Evolutionary conservation across 2,888 invertebrate species (phyloP).

Genomic region (Pinctada fucata): DNA sequence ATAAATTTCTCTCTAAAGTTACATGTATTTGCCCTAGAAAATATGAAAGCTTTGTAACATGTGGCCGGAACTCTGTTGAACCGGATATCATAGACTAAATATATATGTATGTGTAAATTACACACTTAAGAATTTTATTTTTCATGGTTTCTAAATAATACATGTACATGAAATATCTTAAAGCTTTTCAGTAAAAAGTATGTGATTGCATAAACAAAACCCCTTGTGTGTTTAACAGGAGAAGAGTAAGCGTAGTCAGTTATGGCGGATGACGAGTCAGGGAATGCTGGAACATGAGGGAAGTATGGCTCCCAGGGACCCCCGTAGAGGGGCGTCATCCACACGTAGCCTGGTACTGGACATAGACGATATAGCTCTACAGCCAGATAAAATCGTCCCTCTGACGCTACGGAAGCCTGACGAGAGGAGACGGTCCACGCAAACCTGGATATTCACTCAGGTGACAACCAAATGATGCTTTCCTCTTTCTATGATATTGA

Average conservation of each 20-base stretch:
- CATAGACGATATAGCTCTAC: slow-evolving; percentile 91
- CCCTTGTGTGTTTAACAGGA: slow-evolving; percentile 57
- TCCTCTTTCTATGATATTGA: too few relatives aligned
- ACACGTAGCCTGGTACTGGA: slow-evolving; percentile 84
- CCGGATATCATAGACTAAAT: too few relatives aligned
- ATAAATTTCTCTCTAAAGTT: too few relatives aligned
- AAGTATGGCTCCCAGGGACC: slow-evolving; percentile 79
- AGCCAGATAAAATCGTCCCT: slow-evolving; percentile 86
- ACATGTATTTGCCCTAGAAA: too few relatives aligned
- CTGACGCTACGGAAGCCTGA: slow-evolving; percentile 91
- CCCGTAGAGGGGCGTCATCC: slow-evolving; percentile 59
- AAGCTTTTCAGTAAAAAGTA: too few relatives aligned
- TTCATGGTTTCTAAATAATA: too few relatives aligned
- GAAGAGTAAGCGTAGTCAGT: slow-evolving; percentile 81
- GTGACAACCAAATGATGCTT: slow-evolving; percentile 46
- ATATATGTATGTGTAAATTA: too few relatives aligned
- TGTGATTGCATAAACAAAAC: too few relatives aligned
- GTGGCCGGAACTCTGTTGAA: too few relatives aligned
- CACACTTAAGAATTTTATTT: too few relatives aligned
- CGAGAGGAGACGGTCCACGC: slow-evolving; percentile 89
- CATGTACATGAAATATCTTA: too few relatives aligned
- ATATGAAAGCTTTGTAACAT: too few relatives aligned
- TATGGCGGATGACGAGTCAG: slow-evolving; percentile 95
- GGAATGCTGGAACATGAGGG: slow-evolving; percentile 97
- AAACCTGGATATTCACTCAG: slow-evolving; percentile 92